Base-by-base conservation (phyloP, 2,797 vertebrate species). In the Helostoma temminkii region DNA sequence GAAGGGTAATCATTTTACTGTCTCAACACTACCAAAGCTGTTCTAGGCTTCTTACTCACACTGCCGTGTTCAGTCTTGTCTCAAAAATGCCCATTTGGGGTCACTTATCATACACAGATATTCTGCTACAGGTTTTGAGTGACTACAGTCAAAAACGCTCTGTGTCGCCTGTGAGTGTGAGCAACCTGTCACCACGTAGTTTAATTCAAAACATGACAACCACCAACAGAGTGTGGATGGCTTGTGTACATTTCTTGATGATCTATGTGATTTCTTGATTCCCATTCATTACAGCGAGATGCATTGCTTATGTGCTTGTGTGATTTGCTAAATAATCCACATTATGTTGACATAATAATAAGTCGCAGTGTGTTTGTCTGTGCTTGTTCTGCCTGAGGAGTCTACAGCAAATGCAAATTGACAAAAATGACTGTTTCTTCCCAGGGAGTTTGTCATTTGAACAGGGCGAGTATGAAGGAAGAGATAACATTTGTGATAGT, bases 341-440 rank as follows among this genome's bases (percentile, higher is more conserved):
- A 70, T 30, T 47, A 45, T 50, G 46, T 46, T 21, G 49, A 50
- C 12, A 63, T 39, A 66, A 74, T 56, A 65, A 50, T 18, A 53
- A 61, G 37, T 36, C 8, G 1, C 18, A 32, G 32, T 39, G 53
- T 28, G 19, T 71, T 60, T 72, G 46, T 56, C 30, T 39, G 12
- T 63, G 69, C 59, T 28, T 6, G 41, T 42, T 42, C 41, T 42
- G 41, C 49, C 65, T 57, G 36, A 71, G 61, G 36, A 61, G 36
- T 72, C 62, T 25, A 16, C 41, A 47, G 53, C 67, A 79, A 76
- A 87, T 72, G 76, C 69, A 76, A 81, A 84, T 78, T 54, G 57
- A 34, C 19, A 32, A 52, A 75, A 69, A 83, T 84, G 76, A 87
- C 74, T 43, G 74, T 84, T 61, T 75, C 61, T 66, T 73, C 66